Conservation (phyloP, 2,113 vertebrate genomes). For the Oxyura jamaicensis region DNA sequence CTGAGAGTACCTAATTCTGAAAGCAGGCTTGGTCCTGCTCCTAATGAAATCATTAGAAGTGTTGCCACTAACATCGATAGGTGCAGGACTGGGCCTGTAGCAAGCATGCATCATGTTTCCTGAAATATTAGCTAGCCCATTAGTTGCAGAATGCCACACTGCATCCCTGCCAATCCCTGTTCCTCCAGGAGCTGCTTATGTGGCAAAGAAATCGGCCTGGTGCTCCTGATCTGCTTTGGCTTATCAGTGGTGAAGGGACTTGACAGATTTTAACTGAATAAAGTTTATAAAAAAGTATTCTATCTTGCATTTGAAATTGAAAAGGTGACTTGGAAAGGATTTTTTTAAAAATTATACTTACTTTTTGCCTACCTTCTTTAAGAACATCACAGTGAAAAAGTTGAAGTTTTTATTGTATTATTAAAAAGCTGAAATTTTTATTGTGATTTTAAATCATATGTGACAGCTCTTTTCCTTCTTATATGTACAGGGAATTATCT, state of each 20-base stretch:
- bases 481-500: neutral
- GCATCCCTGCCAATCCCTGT: neutral
- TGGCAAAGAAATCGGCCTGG: neutral
- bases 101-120: neutral
- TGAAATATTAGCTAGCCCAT: constrained; percentile 36
- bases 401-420: neutral
- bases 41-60: constrained; percentile 30
- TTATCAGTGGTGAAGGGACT: neutral
- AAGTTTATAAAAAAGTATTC: neutral
- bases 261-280: neutral
- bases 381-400: neutral
- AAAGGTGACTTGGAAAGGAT: neutral
- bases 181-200: neutral
- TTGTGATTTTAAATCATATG: neutral
- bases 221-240: neutral
- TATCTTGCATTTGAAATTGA: constrained; percentile 5
- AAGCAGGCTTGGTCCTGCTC: constrained; percentile 49
- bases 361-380: neutral
- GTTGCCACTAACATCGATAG: constrained; percentile 6
- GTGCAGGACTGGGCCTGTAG: neutral
- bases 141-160: neutral
- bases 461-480: constrained; percentile 25
- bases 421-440: neutral
- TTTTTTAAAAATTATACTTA: neutral
- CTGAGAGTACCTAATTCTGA: neutral